Evolutionary conservation across 53 echinoderm and acorn worm genomes (phyloP).

Genomic region (Astropecten irregularis): DNA sequence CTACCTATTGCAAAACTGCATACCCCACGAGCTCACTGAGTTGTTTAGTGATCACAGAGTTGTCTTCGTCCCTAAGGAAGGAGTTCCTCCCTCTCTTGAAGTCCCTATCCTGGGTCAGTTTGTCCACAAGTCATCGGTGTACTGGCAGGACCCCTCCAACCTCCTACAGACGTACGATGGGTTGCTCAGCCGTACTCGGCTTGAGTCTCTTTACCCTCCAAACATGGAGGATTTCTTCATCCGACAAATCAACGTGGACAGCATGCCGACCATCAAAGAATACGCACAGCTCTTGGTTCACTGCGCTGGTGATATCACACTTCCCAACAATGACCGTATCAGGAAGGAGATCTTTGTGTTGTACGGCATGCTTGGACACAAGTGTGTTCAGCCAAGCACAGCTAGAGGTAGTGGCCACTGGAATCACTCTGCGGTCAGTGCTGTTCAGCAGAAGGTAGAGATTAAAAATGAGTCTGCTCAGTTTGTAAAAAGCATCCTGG

Average conservation of each 20-base stretch:
- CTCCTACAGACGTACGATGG: slow-evolving; percentile 41
- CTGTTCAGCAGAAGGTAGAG: not conserved
- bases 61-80: slow-evolving; percentile 51
- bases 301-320: slow-evolving; percentile 32
- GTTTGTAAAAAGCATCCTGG: slow-evolving; percentile 31
- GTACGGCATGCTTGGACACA: slow-evolving; percentile 58
- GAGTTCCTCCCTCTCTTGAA: not conserved
- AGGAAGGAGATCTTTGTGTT: slow-evolving; percentile 45
- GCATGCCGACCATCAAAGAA: slow-evolving; percentile 55
- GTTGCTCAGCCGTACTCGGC: not conserved
- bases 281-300: slow-evolving; percentile 62
- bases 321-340: slow-evolving; percentile 41
- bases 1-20: slow-evolving; percentile 39
- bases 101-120: slow-evolving; percentile 47
- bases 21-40: slow-evolving; percentile 31
- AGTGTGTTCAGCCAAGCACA: slow-evolving; percentile 17
- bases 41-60: slow-evolving; percentile 62
- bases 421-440: not conserved
- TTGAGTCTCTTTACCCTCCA: not conserved
- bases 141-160: slow-evolving; percentile 59
- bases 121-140: slow-evolving; percentile 53
- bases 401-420: not conserved
- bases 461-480: not conserved
- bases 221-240: slow-evolving; percentile 36
- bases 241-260: slow-evolving; percentile 30